Conservation (phyloP, 2,888 invertebrate genomes). For the Congeria kusceri region DNA sequence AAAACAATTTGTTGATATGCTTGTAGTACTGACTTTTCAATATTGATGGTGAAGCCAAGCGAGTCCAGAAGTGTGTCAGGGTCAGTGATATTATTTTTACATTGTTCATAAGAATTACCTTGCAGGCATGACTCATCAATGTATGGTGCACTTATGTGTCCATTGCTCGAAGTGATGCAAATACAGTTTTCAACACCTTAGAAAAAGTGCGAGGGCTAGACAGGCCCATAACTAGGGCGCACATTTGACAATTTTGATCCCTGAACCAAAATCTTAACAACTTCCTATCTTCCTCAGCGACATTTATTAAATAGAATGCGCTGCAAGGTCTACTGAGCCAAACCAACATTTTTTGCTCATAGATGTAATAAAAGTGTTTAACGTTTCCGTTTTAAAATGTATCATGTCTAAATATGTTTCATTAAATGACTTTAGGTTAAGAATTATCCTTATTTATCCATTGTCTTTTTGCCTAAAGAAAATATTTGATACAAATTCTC, state of each 20-base stretch:
- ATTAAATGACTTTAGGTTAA: conserved; percentile 9
- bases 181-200: conserved; percentile 25
- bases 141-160: conserved; percentile 33
- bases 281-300: conserved; percentile 3
- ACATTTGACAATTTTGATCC: conserved; percentile 19
- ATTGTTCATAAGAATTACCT: conserved; percentile 24
- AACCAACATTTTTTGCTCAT: conserved; percentile 27
- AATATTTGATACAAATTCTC: conserved; percentile 20
- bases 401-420: conserved; percentile 5
- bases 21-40: conserved; percentile 47
- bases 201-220: conserved; percentile 29
- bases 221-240: conserved; percentile 19
- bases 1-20: conserved; percentile 47
- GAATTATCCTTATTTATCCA: background rate
- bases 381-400: conserved; percentile 37
- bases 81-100: conserved; percentile 15
- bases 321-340: conserved; percentile 19
- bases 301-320: conserved; percentile 22
- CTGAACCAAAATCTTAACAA: conserved; percentile 20
- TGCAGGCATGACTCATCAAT: conserved; percentile 52
- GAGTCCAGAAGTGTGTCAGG: conserved; percentile 37
- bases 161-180: conserved; percentile 9
- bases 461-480: conserved; percentile 11
- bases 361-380: conserved; percentile 11
- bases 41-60: conserved; percentile 58